Percentiles rank a stretch among this genome's conserved stretches.
These are phyloP conservation scores for Cotesia chilonis DNA, from an alignment of 1,140 invertebrate species.

Conservation along the genomic window DNA sequence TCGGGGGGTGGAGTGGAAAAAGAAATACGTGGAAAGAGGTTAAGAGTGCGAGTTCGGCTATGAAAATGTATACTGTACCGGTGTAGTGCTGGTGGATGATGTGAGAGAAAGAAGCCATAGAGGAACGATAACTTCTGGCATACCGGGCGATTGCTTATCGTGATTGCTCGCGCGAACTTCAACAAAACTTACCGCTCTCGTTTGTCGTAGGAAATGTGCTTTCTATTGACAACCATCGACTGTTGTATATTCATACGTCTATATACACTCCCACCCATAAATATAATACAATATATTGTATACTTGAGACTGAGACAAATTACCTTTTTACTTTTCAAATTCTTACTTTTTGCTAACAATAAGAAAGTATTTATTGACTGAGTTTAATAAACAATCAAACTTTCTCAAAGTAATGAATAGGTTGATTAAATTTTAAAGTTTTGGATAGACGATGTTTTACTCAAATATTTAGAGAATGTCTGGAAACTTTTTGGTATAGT, in stretches of 20 bases:
- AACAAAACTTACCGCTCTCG: constrained; percentile 19
- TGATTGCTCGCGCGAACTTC: constrained; percentile 1
- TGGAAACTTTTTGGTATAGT: too few relatives aligned
- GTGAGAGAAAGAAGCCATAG: neutral
- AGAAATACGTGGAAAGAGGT: neutral
- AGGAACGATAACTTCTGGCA: constrained; percentile 24
- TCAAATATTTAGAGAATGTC: too few relatives aligned
- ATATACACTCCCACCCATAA: too few relatives aligned
- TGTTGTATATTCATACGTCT: neutral
- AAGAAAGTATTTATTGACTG: too few relatives aligned
- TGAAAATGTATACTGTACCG: neutral
- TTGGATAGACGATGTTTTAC: too few relatives aligned
- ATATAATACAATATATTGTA: neutral
- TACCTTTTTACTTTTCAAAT: constrained; percentile 7
- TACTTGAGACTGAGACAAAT: constrained; percentile 1
- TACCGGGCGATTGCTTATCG: constrained; percentile 16
- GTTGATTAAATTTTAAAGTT: too few relatives aligned
- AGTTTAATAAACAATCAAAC: too few relatives aligned
- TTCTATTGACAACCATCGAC: constrained; percentile 10
- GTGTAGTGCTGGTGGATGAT: neutral
- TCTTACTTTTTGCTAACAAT: neutral
- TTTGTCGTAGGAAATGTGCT: constrained; percentile 16
- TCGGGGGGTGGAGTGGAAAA: neutral
- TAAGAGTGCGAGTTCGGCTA: neutral
- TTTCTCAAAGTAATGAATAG: too few relatives aligned